A percentile compares a stretch with the other conserved stretches of the same genome.
These are phyloP conservation scores for Mesocricetus auratus DNA, from an alignment of 2,113 vertebrate genomes.

Conservation along the genomic window DNA sequence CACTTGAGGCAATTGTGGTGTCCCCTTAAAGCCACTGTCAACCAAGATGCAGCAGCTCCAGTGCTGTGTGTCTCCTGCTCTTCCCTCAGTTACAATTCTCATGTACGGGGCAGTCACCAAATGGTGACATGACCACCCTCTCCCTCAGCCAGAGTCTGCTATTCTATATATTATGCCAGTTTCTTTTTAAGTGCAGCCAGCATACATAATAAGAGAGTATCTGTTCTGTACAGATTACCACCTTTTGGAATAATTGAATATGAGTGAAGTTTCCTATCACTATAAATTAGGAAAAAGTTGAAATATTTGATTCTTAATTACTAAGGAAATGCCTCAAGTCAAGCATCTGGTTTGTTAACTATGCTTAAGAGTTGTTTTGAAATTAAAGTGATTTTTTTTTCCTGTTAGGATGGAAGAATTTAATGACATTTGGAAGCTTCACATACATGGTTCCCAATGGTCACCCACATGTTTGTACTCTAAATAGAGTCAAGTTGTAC, in stretches of 20 bases:
- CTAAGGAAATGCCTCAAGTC: background rate
- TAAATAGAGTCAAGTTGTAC: slow-evolving; percentile 90
- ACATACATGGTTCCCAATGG: slow-evolving; percentile 85
- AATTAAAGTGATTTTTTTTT: slow-evolving; percentile 24
- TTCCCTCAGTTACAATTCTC: slow-evolving; percentile 59
- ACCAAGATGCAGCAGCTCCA: background rate
- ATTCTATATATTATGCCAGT: background rate
- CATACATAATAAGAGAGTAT: slow-evolving; percentile 45
- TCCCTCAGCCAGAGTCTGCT: background rate
- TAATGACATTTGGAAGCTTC: slow-evolving; percentile 84
- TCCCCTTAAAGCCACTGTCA: slow-evolving; percentile 15
- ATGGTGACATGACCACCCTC: slow-evolving; percentile 27
- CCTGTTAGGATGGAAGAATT: slow-evolving; percentile 89
- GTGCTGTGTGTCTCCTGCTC: slow-evolving; percentile 42
- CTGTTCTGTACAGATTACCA: background rate
- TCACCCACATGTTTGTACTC: slow-evolving; percentile 84
- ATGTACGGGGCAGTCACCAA: slow-evolving; percentile 5
- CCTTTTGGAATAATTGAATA: slow-evolving; percentile 27
- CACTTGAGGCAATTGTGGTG: background rate
- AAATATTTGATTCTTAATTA: background rate
- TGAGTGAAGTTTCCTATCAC: background rate
- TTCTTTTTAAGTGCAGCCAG: background rate
- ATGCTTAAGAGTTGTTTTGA: slow-evolving; percentile 34
- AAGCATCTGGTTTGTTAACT: background rate
- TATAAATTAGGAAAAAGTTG: slow-evolving; percentile 29